Evolutionary conservation across 2,888 invertebrate species (phyloP), one percentile per base, ranked within the genome.

Genomic region (Ormia ochracea): DNA sequence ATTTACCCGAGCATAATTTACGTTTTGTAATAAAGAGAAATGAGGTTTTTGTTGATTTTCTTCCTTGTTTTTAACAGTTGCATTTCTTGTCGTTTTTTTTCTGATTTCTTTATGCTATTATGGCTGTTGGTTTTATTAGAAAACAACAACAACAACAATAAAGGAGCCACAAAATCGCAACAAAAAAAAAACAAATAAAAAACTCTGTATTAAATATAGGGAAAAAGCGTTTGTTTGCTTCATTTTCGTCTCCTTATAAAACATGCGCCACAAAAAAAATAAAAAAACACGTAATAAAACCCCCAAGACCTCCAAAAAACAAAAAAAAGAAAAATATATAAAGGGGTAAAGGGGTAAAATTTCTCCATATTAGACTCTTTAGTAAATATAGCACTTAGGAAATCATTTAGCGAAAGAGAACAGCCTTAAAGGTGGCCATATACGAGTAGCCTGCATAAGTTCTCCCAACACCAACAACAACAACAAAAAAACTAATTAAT

Each of bases 1-100:
- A 79, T 70, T 79, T 74, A 70, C 43, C 58, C 65, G 65, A 68
- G 61, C 80, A 76, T 76, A 80, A 76, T 76, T 80, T 76, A 72
- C 66, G 66, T 72, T 76, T 68, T 76, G 68, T 63, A 80, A 76
- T 72, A 68, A 56, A 76, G 38, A 63, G 61, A 72, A 80, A 80
- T 58, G 48, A 72, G 68, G 54, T 72, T 61, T 63, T 79, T 72
- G 31, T 66, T 73, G 28, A 17, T 63, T 69, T 61, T 41, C 33
- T 19, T 28, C 23, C 33, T 50, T 9, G 10, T 14, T 61, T 48
- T 68, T 33, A 38, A 17, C 14, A 6, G 14, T 50, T 26, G 12
- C 12, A 36, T 63, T 4, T 17, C 2, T 43, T 3, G 12, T 31
- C 7, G 17, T 48, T 63, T 9, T 48, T 41, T 65, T 36, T 23